Evolutionary conservation across 2,797 vertebrate genomes (phyloP).

Genomic region (Ciconia nigra): DNA sequence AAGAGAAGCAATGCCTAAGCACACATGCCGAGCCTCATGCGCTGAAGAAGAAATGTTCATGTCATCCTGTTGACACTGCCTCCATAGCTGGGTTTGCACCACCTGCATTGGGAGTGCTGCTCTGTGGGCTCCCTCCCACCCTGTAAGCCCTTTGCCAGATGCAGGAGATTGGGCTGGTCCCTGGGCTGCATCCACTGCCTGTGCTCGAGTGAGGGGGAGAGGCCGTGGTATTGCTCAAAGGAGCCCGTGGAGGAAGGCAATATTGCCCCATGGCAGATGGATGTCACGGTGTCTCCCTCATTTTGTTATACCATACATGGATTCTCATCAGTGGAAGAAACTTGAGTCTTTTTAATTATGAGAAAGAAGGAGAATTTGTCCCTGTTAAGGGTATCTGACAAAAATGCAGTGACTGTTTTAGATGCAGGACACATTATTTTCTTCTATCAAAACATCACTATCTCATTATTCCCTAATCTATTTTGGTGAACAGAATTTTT

Average conservation of each 20-base stretch:
- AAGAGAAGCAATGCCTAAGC: background rate
- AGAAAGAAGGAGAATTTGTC: background rate
- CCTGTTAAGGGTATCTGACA: background rate
- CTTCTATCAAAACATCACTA: background rate
- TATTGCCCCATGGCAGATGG: fast-evolving
- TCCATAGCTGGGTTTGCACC: background rate
- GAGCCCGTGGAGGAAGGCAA: background rate
- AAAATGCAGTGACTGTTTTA: background rate
- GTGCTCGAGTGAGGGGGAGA: fast-evolving
- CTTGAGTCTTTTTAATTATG: background rate
- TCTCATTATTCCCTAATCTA: background rate
- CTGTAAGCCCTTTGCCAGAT: background rate
- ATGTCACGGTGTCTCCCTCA: background rate
- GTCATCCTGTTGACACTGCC: background rate
- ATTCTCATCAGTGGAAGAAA: background rate
- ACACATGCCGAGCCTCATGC: background rate
- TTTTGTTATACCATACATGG: background rate
- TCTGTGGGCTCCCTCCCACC: background rate
- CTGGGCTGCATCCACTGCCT: background rate
- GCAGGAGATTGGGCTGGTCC: background rate
- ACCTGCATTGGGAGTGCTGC: too few species aligned
- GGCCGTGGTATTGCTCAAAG: background rate
- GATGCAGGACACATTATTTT: background rate
- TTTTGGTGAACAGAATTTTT: background rate
- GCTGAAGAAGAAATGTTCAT: background rate